These are phyloP conservation scores for Drosophila serrata DNA, from an alignment of 1,140 invertebrate genomes.

Conservation along the genomic window DNA sequence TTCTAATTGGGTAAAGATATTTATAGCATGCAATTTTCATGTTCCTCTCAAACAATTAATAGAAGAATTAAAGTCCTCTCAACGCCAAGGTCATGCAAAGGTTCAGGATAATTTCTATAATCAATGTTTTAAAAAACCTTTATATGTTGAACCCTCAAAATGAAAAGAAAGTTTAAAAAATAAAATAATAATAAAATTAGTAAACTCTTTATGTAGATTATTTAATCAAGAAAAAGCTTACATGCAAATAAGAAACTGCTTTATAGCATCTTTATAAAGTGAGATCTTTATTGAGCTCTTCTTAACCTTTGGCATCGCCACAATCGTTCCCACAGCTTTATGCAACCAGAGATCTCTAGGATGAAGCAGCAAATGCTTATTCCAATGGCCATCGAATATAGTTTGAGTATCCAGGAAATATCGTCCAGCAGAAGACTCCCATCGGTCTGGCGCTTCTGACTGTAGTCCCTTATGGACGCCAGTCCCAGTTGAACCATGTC, in stretches of 20 bases:
- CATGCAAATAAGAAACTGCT: background rate
- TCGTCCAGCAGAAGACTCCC: slow-evolving; percentile 17
- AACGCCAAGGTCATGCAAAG: background rate
- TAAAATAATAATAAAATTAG: background rate
- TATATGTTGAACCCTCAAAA: too few relatives aligned
- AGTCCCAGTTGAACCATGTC: slow-evolving; percentile 42
- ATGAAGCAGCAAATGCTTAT: slow-evolving; percentile 29
- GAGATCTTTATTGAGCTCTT: background rate
- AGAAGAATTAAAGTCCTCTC: background rate
- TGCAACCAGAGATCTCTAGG: slow-evolving; percentile 24
- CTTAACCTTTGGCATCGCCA: background rate
- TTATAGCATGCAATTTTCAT: background rate
- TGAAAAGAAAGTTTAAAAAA: fast-evolving
- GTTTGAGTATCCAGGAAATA: slow-evolving; percentile 39
- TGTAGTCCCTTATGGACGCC: slow-evolving; percentile 26
- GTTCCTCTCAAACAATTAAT: background rate
- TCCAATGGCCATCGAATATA: slow-evolving; percentile 19
- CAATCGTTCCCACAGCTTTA: background rate
- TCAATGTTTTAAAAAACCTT: too few relatives aligned
- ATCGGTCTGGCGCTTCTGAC: background rate
- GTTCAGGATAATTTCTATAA: background rate
- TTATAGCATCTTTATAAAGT: background rate
- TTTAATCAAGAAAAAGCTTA: background rate
- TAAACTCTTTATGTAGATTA: background rate
- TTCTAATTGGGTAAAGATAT: background rate